Evolutionary conservation across 2,797 vertebrate species (phyloP).

Genomic region (Myoxocephalus aenaeus): DNA sequence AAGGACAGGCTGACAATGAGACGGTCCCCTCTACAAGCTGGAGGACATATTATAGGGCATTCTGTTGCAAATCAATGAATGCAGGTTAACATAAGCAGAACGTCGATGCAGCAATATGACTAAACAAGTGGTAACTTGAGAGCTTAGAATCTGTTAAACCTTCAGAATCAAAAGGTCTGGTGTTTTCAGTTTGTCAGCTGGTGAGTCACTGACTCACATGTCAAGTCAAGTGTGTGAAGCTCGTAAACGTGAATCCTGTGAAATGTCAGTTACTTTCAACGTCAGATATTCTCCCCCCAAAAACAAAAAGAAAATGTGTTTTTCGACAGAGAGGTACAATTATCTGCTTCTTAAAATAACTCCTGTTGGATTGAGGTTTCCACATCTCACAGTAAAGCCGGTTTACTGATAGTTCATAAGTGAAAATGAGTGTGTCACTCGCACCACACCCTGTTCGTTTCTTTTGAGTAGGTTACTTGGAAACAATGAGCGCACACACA

Average conservation of each 20-base stretch:
- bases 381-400: neutral
- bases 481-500: neutral
- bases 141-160: neutral
- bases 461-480: constrained; percentile 20
- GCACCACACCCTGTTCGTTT: constrained; percentile 41
- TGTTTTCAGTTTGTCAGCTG: neutral
- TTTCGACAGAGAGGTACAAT: neutral
- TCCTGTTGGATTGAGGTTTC: neutral
- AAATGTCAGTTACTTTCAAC: neutral
- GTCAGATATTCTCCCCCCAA: neutral
- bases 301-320: neutral
- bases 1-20: constrained; percentile 25
- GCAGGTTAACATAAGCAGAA: neutral
- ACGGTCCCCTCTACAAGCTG: neutral
- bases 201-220: constrained; percentile 5
- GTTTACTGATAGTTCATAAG: neutral
- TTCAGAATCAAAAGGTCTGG: neutral
- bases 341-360: constrained; percentile 1
- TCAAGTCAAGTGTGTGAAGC: neutral
- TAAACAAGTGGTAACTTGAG: neutral
- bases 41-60: neutral
- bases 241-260: neutral
- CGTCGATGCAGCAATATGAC: neutral
- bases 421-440: neutral
- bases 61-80: neutral